Percentiles rank a stretch among this genome's conserved stretches.
phyloP scores from a whole-genome alignment of 1,140 invertebrate genomes.

The fruit fly (Drosophila melanogaster) region Release_6_plus_ISO1_MT NT_037436.4:7808001-7808500 shows the following conservation, averaged over 20 bases:
- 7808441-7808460: background rate
- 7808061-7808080: background rate
- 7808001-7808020: constrained; percentile 49
- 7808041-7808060: constrained; percentile 7
- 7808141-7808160: constrained; percentile 59
- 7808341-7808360: background rate
- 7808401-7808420: background rate
- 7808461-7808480: too few species aligned
- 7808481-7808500: background rate
- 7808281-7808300: constrained; percentile 16
- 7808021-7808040: constrained; percentile 33
- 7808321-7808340: background rate
- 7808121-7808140: constrained; percentile 33
- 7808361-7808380: background rate
- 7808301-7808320: constrained; percentile 6
- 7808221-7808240: constrained; percentile 4
- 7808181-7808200: constrained; percentile 3
- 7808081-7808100: constrained; percentile 48
- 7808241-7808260: constrained; percentile 14
- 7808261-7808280: constrained; percentile 28
- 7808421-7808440: too few species aligned
- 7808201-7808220: background rate
- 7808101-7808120: constrained; percentile 30
- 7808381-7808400: too few species aligned
- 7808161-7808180: constrained; percentile 69